A percentile compares a stretch with the other conserved stretches of the same genome.
phyloP scores from a whole-genome alignment of 2,113 vertebrate genomes.

The Passerina amoena region DNA sequence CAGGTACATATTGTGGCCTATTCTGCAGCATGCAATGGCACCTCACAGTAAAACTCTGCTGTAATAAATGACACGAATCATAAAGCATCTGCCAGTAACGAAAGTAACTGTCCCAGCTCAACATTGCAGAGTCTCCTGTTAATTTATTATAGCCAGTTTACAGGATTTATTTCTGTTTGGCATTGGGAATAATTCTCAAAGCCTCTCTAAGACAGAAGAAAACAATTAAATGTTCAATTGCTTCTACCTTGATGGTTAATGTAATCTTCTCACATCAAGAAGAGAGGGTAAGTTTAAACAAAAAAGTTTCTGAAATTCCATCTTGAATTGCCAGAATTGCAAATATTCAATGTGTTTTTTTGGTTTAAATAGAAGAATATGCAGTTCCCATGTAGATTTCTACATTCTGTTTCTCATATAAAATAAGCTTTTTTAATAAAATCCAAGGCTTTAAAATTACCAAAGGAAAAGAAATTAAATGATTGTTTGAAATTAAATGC shows the following conservation, averaged over 20 bases:
- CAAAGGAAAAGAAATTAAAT: not conserved
- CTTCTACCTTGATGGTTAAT: not conserved
- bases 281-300: too few relatives aligned
- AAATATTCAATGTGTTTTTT: not conserved
- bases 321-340: not conserved
- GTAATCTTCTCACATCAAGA: not conserved
- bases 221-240: not conserved
- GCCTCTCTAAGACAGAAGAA: not conserved
- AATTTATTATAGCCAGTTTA: not conserved
- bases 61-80: not conserved
- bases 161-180: conserved; percentile 22
- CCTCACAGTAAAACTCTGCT: not conserved
- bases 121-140: not conserved
- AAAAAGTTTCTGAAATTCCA: not conserved
- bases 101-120: not conserved
- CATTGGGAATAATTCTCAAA: not conserved
- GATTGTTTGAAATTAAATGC: not conserved
- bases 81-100: not conserved
- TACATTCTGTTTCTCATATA: not conserved
- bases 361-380: not conserved
- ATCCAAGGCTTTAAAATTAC: not conserved
- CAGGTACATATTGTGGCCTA: not conserved
- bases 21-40: not conserved
- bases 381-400: not conserved
- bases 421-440: not conserved